Base-by-base conservation (phyloP, 1,140 invertebrate species). In the Drosophila neocordata region DNA sequence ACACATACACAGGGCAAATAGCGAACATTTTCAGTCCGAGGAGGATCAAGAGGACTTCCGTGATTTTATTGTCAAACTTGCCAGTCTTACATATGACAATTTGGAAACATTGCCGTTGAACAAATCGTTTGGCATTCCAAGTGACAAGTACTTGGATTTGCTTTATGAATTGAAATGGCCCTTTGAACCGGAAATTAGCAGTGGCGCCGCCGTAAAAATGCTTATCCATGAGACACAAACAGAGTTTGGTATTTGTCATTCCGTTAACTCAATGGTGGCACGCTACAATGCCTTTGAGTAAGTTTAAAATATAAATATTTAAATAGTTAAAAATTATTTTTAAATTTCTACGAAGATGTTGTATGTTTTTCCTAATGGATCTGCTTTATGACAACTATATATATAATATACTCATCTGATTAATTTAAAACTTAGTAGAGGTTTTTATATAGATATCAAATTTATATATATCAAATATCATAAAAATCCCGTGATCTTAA, bases 211-310 rank as follows among this genome's bases (percentile, higher is more conserved):
- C 4, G 93, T 93, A 15, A 91, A 83, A 60, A 88, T 94, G 65
- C 89, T 91, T 53, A 91, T 94, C 8, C 89, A 93, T 35, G 92
- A 93, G 27, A 94, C 93, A 12, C 91, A 95, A 31, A 94, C 94
- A 0, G 95, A 95, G 83, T 93, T 94, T 91, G 95, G 95, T 1
- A 83, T 95, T 64, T 95, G 95, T 74, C 95, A 95, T 88, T 92
- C 93, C 34, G 93, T 94, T 24, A 95, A 95, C 84, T 95, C 94
- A 0, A 91, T 93, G 72, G 92, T 94, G 31, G 94, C 94, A 5
- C 82, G 92, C 18, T 95, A 95, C 82, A 95, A 93, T 79, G 93
- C 93, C 15, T 94, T 93, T 8, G 80, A 91, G 94, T 95, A 89
- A 93, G 92, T 92, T 18, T 7, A 31, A 15, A 41, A 7, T 18